Evolutionary conservation across 2,113 vertebrate species (phyloP), one percentile per base, ranked within the genome.

Genomic region (Protobothrops flavoviridis): DNA sequence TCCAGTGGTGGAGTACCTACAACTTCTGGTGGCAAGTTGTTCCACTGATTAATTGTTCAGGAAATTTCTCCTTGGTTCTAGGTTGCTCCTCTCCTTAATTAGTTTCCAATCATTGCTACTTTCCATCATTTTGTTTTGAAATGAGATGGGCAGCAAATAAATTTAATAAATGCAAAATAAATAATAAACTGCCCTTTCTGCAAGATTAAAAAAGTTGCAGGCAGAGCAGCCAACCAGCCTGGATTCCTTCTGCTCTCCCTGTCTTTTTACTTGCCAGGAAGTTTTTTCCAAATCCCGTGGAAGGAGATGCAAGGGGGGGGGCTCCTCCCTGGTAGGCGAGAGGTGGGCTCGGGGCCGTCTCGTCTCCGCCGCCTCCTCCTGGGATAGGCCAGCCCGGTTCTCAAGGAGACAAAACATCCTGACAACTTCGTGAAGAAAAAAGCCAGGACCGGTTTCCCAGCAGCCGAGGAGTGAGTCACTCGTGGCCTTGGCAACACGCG

Each of bases 391-490:
- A 8, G 29, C 48, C 29, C 2, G 29, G 74, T 57, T 87, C 52
- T 53, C 45, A 33, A 87, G 57, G 81, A 90, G 50, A 87, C 88
- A 57, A 90, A 90, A 94, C 93, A 20, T 0, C 1, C 90, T 85
- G 15, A 81, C 26, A 59, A 48, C 69, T 9, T 90, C 0, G 21
- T 0, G 20, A 26, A 0, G 29, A 88, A 53, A 90, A 90, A 48
- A 33, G 93, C 50, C 53, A 55, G 43, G 24, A 26, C 48, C 3
- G 33, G 33, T 69, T 94, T 74, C 6, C 81, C 0, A 90, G 95
- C 95, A 85, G 89, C 45, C 85, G 3, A 94, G 64, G 95, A 39
- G 93, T 97, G 96, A 97, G 94, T 97, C 96, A 96, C 94, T 0
- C 94, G 2, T 94, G 92, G 94, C 96, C 45, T 3, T 94, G 93